Conservation (phyloP, 2,113 vertebrate genomes). For the Chaetodon trifascialis region DNA sequence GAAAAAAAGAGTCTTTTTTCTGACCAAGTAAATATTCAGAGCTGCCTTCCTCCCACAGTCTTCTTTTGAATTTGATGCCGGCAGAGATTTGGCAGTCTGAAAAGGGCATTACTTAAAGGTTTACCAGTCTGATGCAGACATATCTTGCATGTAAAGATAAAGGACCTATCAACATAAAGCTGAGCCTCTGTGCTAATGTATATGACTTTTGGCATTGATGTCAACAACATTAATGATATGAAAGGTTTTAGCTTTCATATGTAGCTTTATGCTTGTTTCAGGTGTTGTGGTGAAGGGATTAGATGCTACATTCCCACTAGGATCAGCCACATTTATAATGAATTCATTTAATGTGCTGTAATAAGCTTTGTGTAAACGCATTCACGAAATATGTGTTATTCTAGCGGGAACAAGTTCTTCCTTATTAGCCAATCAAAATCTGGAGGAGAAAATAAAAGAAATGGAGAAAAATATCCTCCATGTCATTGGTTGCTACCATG, state of each 20-base stretch:
- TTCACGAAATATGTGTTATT: not conserved
- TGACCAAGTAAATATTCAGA: slow-evolving; percentile 58
- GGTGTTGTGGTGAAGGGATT: not conserved
- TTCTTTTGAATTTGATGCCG: slow-evolving; percentile 41
- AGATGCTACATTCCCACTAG: not conserved
- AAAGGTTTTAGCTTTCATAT: not conserved
- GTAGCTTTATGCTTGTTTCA: not conserved
- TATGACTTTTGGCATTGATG: not conserved
- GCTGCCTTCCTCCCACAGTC: slow-evolving; percentile 31
- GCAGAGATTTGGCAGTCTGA: slow-evolving; percentile 27
- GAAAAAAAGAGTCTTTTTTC: slow-evolving; percentile 16
- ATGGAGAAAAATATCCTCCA: too few species aligned
- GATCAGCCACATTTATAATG: slow-evolving; percentile 1
- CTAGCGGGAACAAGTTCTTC: not conserved
- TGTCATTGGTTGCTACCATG: not conserved
- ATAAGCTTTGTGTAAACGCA: not conserved
- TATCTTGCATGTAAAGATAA: slow-evolving; percentile 1
- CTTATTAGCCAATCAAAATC: not conserved
- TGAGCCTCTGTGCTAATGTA: not conserved
- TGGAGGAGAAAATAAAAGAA: not conserved
- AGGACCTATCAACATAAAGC: slow-evolving; percentile 13
- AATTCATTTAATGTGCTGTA: slow-evolving; percentile 5
- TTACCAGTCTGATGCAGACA: slow-evolving; percentile 4
- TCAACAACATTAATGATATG: not conserved
- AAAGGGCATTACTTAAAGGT: slow-evolving; percentile 38